Percentiles rank a stretch among this genome's conserved stretches.
Conservation (phyloP, 2,888 invertebrate species). For the Geophilus truncorum region DNA sequence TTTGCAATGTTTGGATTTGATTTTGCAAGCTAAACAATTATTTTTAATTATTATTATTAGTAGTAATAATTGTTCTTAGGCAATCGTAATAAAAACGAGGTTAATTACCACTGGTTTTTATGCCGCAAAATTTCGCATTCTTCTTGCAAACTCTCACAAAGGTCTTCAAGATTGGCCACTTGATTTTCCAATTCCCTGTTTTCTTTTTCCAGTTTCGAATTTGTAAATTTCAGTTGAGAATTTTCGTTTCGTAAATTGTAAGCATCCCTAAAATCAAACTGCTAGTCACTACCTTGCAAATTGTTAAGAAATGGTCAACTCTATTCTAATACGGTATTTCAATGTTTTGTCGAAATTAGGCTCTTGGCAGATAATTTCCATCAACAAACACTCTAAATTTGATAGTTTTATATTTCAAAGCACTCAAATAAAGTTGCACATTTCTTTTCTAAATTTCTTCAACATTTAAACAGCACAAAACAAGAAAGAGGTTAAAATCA, state of each 20-base stretch:
- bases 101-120: not conserved
- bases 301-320: no score
- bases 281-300: no score
- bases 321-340: no score
- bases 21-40: conserved; percentile 15
- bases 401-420: no score
- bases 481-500: no score
- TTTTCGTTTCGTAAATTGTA: conserved; percentile 15
- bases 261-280: not conserved
- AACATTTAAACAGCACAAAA: no score
- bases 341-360: no score
- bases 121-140: not conserved
- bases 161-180: not conserved
- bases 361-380: no score
- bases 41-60: not conserved
- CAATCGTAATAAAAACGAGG: not conserved
- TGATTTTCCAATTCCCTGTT: conserved; percentile 3
- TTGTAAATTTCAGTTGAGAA: conserved; percentile 29
- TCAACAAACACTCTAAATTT: no score
- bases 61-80: no score
- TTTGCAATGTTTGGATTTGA: not conserved
- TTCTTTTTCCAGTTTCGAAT: conserved; percentile 28
- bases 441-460: no score
- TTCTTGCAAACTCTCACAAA: not conserved
- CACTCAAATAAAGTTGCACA: no score